phyloP scores from a whole-genome alignment of 2,888 invertebrate species.

The Thalpophila matura region DNA sequence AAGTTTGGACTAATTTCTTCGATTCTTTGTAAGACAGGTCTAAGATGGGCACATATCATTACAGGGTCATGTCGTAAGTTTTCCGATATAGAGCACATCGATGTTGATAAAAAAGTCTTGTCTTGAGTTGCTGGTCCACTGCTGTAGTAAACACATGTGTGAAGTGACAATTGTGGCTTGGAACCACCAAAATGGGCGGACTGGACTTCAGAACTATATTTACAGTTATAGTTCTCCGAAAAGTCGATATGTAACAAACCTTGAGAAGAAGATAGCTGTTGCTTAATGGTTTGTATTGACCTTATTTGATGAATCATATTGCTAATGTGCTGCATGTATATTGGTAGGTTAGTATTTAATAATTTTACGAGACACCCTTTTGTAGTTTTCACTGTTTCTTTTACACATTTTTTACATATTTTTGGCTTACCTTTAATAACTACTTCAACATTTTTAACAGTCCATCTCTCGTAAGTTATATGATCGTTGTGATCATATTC shows the following conservation, averaged over 20 bases:
- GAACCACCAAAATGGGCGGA: conserved; percentile 53
- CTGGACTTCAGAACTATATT: conserved; percentile 50
- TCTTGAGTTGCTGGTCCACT: conserved; percentile 19
- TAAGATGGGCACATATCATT: conserved; percentile 51
- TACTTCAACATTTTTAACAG: conserved; percentile 31
- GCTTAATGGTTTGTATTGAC: conserved; percentile 41
- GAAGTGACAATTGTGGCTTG: conserved; percentile 45
- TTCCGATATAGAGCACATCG: conserved; percentile 43
- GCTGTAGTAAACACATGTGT: conserved; percentile 52
- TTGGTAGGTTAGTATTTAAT: conserved; percentile 30
- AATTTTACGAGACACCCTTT: conserved; percentile 21
- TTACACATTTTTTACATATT: conserved; percentile 40
- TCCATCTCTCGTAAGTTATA: conserved; percentile 40
- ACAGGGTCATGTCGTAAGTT: conserved; percentile 55
- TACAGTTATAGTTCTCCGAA: conserved; percentile 53
- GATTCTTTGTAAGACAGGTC: conserved; percentile 29
- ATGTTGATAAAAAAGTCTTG: conserved; percentile 19
- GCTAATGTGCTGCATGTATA: conserved; percentile 41
- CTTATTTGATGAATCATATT: conserved; percentile 42
- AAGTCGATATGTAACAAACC: conserved; percentile 49
- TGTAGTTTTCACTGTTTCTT: conserved; percentile 47
- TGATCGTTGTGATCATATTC: conserved; percentile 13
- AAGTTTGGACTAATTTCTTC: conserved; percentile 30
- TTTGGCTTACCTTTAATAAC: conserved; percentile 33
- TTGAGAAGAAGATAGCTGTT: conserved; percentile 25